Conservation (phyloP, 2,797 vertebrate species). For the Myiotriccus ornatus region DNA sequence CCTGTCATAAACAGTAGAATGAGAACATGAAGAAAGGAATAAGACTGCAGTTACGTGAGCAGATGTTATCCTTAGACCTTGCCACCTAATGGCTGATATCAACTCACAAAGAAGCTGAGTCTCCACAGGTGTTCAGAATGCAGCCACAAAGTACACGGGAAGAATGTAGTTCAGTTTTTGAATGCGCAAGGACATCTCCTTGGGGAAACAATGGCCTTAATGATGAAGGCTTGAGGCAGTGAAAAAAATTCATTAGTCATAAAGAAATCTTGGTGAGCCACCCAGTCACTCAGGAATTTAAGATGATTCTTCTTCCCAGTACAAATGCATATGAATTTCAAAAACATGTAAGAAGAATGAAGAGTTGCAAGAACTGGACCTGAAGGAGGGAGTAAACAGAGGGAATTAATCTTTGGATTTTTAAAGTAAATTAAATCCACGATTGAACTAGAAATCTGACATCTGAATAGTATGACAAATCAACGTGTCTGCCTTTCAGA, state of each 20-base stretch:
- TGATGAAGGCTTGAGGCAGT: neutral
- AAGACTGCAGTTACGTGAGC: neutral
- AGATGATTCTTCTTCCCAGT: neutral
- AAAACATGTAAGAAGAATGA: neutral
- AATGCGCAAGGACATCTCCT: neutral
- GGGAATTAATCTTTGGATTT: neutral
- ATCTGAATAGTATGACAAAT: neutral
- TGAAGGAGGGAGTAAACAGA: neutral
- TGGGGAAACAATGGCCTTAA: neutral
- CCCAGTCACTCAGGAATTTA: conserved; percentile 29
- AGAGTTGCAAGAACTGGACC: neutral
- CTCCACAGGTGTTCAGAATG: neutral
- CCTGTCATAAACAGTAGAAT: neutral
- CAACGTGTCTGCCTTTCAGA: neutral
- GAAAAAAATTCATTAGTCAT: conserved; percentile 36
- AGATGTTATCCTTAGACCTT: neutral
- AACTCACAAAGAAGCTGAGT: neutral
- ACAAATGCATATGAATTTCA: neutral
- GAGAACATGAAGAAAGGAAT: neutral
- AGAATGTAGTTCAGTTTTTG: neutral
- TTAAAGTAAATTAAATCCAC: neutral
- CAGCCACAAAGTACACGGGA: neutral
- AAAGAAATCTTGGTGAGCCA: neutral
- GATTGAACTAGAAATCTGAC: neutral
- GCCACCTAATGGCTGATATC: neutral